Percentiles rank a stretch among this genome's conserved stretches.
Evolutionary conservation across 2,797 vertebrate species (phyloP).

Genomic region (Morus bassanus): DNA sequence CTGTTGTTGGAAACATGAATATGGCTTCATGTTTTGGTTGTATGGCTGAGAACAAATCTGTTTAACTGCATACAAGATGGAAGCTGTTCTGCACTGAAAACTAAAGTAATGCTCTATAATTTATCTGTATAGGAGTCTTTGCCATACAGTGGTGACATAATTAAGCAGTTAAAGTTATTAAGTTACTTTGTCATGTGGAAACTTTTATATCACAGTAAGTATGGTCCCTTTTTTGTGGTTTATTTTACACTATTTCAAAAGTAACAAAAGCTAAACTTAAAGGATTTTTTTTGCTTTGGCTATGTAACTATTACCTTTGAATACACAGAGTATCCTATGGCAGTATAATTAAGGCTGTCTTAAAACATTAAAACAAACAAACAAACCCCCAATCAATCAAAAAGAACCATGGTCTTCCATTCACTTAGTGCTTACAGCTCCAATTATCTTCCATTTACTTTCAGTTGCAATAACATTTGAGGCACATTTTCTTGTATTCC

Average conservation of each 20-base stretch:
- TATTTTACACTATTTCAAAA: neutral
- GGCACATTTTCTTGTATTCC: neutral
- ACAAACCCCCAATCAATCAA: fast-evolving
- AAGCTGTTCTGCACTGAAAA: constrained; percentile 1
- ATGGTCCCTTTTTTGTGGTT: neutral
- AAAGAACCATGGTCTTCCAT: neutral
- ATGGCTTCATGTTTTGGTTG: constrained; percentile 21
- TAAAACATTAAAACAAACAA: neutral
- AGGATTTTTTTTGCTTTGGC: neutral
- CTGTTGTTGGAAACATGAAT: constrained; percentile 26
- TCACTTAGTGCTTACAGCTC: neutral
- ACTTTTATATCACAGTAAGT: neutral
- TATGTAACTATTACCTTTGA: neutral
- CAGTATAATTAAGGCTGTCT: neutral
- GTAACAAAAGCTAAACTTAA: neutral
- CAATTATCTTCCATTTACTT: neutral
- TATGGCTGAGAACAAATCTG: constrained; percentile 32
- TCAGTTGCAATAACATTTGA: neutral
- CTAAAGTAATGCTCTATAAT: neutral
- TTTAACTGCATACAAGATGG: neutral
- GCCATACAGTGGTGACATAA: neutral
- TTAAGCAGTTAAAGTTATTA: constrained; percentile 1
- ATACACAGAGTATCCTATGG: neutral
- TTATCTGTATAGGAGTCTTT: neutral
- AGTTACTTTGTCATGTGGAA: neutral